Evolutionary conservation across 1,140 invertebrate genomes (phyloP).

Genomic region (Diprion similis): DNA sequence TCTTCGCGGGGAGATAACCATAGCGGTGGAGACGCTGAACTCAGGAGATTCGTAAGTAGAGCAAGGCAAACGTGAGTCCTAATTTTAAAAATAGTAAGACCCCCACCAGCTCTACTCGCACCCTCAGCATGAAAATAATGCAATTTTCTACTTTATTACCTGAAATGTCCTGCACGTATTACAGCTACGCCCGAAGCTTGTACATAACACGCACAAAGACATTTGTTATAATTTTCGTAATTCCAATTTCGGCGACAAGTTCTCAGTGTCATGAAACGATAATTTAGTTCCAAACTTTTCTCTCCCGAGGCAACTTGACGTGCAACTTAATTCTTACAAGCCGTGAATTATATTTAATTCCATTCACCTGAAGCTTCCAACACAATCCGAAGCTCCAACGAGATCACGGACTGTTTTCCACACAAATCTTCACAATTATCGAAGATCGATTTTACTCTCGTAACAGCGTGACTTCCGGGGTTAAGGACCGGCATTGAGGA

Average conservation of each 20-base stretch:
- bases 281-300: not conserved
- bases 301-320: not conserved
- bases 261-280: not conserved
- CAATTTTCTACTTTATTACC: not conserved
- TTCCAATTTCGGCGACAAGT: not conserved
- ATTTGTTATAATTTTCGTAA: not conserved
- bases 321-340: no score
- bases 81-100: not conserved
- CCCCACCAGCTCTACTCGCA: not conserved
- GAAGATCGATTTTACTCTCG: no score
- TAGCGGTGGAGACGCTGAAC: not conserved
- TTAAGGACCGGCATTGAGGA: not conserved
- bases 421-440: no score
- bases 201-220: not conserved
- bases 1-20: conserved; percentile 6
- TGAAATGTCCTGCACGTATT: not conserved
- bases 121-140: not conserved
- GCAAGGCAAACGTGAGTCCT: not conserved
- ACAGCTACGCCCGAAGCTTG: not conserved
- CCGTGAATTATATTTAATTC: no score
- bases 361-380: no score
- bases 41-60: not conserved
- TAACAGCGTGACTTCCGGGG: not conserved
- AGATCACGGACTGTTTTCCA: no score
- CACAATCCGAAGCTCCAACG: no score